Conservation (phyloP, 2,797 vertebrate species). For the Atherinosoma microstoma region DNA sequence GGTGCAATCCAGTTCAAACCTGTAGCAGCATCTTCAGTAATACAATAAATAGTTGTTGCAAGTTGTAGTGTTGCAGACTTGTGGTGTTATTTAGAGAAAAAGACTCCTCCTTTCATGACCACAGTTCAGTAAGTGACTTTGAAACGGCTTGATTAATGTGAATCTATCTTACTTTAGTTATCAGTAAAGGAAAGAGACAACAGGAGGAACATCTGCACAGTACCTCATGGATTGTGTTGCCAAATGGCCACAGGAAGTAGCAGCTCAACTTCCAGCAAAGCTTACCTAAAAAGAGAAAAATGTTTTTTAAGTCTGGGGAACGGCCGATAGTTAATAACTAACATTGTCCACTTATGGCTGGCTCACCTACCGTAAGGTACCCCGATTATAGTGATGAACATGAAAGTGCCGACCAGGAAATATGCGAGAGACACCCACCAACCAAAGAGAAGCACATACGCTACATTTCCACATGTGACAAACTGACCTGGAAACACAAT, state of each 20-base stretch:
- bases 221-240: conserved; percentile 85
- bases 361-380: conserved; percentile 84
- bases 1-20: not conserved
- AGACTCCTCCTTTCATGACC: conserved; percentile 16
- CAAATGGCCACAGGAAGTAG: conserved; percentile 90
- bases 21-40: not conserved
- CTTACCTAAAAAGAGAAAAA: conserved; percentile 69
- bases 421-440: conserved; percentile 90
- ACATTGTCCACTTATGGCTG: not conserved
- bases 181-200: conserved; percentile 8
- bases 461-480: conserved; percentile 86
- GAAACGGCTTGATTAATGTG: conserved; percentile 9
- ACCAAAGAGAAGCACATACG: conserved; percentile 88
- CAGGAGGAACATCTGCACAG: not conserved
- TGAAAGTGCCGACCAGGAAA: conserved; percentile 78
- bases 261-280: conserved; percentile 84
- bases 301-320: not conserved
- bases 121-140: not conserved
- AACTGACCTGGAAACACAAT: conserved; percentile 76
- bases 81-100: too few species aligned
- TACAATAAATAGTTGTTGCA: not conserved
- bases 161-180: conserved; percentile 16
- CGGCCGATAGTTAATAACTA: not conserved
- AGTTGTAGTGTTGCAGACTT: conserved; percentile 6
- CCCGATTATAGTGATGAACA: conserved; percentile 86